Base-by-base conservation (phyloP, 2,113 vertebrate genomes). In the Mirounga angustirostris region DNA sequence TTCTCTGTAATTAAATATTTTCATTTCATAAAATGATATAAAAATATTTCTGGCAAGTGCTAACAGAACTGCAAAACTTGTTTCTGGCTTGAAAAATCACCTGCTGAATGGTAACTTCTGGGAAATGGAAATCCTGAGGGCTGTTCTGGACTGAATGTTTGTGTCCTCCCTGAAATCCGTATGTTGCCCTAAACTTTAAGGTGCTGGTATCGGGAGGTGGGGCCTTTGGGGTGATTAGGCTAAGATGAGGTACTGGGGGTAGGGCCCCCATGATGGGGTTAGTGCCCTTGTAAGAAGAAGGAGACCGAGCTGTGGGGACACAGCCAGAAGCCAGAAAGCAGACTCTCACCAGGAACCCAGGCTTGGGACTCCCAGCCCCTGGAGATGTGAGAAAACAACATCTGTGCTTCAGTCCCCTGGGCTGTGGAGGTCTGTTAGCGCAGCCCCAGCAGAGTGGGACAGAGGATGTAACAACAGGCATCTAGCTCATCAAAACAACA, bases 261-360 rank as follows among this genome's bases (percentile, higher is more conserved):
- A 2, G 12, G 24, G 10, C 36, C 33, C 15, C 7, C 16, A 14
- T 2, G 15, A 21, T 19, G n/a, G 28, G 56, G 71, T 18, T 79
- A n/a, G 46, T 8, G 7, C 16, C 36, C 26, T 54, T 2, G 1
- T 28, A 30, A 67, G 63, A 85, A 14, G 76, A 69, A 52, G 54
- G 36, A 54, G 28, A 61, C 12, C 59, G 5, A 74, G 40, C 9
- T 59, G 9, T 6, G 56, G 22, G 84, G 33, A 40, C 46, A 43
- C 36, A 5, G 26, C 24, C 43, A 30, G 54, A 61, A 46, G 54
- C 63, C 56, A 33, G 58, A 36, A 67, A n/a, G 36, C 1, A 2
- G 33, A 8, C n/a, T 18, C 36, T 67, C 12, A 2, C 30, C 9
- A 0, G 4, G 18, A 36, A n/a, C 19, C 8, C 4, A 10, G 1